phyloP scores from a whole-genome alignment of 53 echinoderm and acorn worm genomes.

The Patiria pectinifera region DNA sequence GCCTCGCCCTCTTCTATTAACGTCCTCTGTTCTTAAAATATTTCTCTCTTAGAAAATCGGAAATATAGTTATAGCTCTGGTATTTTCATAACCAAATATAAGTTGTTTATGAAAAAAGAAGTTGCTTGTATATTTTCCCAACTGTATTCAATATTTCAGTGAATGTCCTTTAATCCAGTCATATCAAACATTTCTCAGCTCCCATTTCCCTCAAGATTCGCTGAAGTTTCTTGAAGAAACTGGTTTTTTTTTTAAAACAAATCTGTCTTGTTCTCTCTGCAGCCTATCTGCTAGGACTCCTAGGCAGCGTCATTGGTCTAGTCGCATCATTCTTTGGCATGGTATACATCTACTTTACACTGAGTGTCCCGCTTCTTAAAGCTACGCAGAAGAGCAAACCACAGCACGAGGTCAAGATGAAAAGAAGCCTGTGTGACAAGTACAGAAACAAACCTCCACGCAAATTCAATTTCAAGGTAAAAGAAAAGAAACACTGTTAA shows the following conservation, averaged over 20 bases:
- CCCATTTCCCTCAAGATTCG: too few species aligned
- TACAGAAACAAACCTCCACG: conserved; percentile 32
- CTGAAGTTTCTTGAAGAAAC: background rate
- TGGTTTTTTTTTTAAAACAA: background rate
- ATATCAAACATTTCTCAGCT: too few species aligned
- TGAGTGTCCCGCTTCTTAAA: conserved; percentile 15
- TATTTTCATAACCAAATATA: too few species aligned
- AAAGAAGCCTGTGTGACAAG: conserved; percentile 12
- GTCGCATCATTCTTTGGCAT: conserved; percentile 40
- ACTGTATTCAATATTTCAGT: too few species aligned
- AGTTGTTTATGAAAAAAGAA: too few species aligned
- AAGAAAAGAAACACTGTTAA: background rate
- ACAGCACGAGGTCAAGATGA: conserved; percentile 35
- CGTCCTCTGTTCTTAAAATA: too few species aligned
- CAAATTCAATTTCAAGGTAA: conserved; percentile 55
- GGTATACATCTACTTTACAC: conserved; percentile 49
- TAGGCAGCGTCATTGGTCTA: conserved; percentile 41
- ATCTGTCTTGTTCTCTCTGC: background rate
- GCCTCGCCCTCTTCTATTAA: too few species aligned
- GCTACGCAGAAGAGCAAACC: conserved; percentile 18
- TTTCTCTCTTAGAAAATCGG: too few species aligned
- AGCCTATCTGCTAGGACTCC: conserved; percentile 51
- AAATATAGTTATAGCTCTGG: too few species aligned
- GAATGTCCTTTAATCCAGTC: too few species aligned
- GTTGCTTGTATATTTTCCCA: too few species aligned